Conservation (phyloP, 1,140 invertebrate species). For the Drosophila burlai region DNA sequence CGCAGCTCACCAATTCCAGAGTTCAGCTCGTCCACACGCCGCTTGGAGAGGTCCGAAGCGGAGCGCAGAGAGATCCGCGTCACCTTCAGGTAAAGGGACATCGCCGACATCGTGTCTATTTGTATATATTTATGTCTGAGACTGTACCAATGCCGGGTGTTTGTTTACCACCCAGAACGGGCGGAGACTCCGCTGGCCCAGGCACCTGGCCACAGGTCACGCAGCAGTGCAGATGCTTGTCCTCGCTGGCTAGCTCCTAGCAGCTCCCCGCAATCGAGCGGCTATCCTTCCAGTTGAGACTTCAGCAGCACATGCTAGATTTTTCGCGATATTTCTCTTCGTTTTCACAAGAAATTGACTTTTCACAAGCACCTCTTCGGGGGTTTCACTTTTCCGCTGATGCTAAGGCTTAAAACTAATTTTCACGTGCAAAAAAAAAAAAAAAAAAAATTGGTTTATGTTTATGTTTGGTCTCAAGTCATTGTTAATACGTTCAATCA, state of each 20-base stretch:
- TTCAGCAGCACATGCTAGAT: constrained; percentile 9
- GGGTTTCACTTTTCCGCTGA: constrained; percentile 60
- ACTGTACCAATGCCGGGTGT: constrained; percentile 49
- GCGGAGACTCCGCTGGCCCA: constrained; percentile 38
- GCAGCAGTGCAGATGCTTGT: constrained; percentile 1
- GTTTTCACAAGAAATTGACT: constrained; percentile 26
- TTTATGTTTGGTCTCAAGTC: constrained; percentile 46
- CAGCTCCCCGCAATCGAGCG: constrained; percentile 10
- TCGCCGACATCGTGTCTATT: constrained; percentile 29
- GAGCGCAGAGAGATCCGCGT: constrained; percentile 46
- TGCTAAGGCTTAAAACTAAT: constrained; percentile 61
- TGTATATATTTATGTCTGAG: constrained; percentile 11
- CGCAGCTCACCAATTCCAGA: constrained; percentile 93
- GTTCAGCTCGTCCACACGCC: constrained; percentile 92
- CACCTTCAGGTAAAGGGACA: constrained; percentile 53
- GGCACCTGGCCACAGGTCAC: neutral
- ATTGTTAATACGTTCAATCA: constrained; percentile 46
- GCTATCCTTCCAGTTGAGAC: neutral
- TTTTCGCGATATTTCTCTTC: constrained; percentile 19
- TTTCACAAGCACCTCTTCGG: constrained; percentile 12
- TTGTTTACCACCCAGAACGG: constrained; percentile 47
- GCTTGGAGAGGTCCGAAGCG: constrained; percentile 85
- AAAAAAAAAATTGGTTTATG: constrained; percentile 59
- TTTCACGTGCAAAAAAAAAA: constrained; percentile 79
- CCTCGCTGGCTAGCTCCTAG: neutral